Conservation (phyloP, 2,113 vertebrate genomes). For the Polypterus senegalus region DNA sequence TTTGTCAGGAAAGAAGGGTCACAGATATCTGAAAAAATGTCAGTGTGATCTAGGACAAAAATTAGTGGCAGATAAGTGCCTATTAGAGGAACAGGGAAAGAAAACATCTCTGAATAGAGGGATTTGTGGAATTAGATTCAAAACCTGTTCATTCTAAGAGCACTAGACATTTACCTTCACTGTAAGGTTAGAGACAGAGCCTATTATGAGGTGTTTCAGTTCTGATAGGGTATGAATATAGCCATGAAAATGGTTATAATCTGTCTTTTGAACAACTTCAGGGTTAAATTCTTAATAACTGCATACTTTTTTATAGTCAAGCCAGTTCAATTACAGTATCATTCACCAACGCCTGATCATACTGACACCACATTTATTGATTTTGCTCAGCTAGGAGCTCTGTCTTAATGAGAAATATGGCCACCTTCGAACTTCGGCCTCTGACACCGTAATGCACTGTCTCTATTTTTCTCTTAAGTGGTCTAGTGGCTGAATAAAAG, state of each 20-base stretch:
- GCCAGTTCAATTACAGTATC: conserved; percentile 48
- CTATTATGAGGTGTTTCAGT: conserved; percentile 12
- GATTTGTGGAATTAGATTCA: no score
- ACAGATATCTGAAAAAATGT: no score
- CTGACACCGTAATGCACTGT: conserved; percentile 43
- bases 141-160: conserved; percentile 8
- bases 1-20: no score
- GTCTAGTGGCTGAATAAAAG: conserved; percentile 35
- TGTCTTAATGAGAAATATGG: conserved; percentile 52
- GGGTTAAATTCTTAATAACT: conserved; percentile 8
- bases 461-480: conserved; percentile 51
- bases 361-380: conserved; percentile 48
- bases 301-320: background rate
- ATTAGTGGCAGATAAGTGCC: no score
- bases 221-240: conserved; percentile 8
- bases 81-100: no score
- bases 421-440: conserved; percentile 44
- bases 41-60: no score
- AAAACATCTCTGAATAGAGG: no score
- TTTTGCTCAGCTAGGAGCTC: conserved; percentile 38
- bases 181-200: conserved; percentile 10
- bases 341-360: conserved; percentile 44
- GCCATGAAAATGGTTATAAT: conserved; percentile 7
- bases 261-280: conserved; percentile 3
- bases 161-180: conserved; percentile 12